Evolutionary conservation across 2,888 invertebrate genomes (phyloP).

Genomic region (Heliconius ethilla): DNA sequence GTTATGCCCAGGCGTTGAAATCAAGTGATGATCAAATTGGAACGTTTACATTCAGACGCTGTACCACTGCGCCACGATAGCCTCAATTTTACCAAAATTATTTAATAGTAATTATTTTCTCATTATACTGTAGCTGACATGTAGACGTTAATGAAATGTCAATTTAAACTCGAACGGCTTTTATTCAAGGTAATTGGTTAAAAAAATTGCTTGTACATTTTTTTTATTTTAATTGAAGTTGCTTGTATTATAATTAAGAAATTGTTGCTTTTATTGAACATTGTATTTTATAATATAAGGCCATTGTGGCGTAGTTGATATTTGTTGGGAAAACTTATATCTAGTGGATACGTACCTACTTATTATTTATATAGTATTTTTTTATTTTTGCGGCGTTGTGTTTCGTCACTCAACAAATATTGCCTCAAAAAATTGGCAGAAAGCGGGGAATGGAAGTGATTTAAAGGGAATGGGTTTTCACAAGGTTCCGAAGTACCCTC

Average conservation of each 20-base stretch:
- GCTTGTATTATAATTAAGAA: not conserved
- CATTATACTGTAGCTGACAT: conserved; percentile 23
- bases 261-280: not conserved
- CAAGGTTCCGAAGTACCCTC: too few relatives aligned
- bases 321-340: too few relatives aligned
- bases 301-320: not conserved
- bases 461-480: too few relatives aligned
- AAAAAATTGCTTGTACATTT: conserved; percentile 10
- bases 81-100: not conserved
- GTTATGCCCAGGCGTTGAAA: not conserved
- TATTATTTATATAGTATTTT: too few relatives aligned
- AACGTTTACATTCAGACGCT: not conserved
- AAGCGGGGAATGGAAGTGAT: too few relatives aligned
- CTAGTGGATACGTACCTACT: too few relatives aligned
- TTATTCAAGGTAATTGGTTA: conserved; percentile 18
- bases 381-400: too few relatives aligned
- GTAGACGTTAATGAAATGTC: conserved; percentile 28
- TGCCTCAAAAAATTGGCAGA: too few relatives aligned
- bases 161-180: conserved; percentile 11
- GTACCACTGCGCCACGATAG: not conserved
- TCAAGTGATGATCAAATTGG: too few relatives aligned
- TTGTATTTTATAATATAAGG: not conserved
- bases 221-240: conserved; percentile 10
- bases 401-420: too few relatives aligned
- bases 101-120: conserved; percentile 19